These are phyloP conservation scores for Australoheros scitulus DNA, from an alignment of 2,113 vertebrate genomes.

Conservation along the genomic window DNA sequence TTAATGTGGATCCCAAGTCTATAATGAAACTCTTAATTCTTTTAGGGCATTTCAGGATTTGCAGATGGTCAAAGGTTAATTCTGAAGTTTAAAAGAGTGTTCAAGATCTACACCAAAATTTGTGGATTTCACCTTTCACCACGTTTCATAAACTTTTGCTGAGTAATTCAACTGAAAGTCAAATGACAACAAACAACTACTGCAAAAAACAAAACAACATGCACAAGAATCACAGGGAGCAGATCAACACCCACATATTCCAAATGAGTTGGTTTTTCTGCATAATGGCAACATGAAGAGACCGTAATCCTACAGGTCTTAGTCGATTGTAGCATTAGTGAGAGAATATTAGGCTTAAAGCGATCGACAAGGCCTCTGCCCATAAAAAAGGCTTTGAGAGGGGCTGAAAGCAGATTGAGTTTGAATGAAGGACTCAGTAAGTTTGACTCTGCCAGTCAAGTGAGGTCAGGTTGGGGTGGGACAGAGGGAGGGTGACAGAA, in stretches of 20 bases:
- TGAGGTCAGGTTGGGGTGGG: conserved; percentile 60
- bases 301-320: conserved; percentile 36
- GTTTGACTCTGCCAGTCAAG: conserved; percentile 51
- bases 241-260: conserved; percentile 18
- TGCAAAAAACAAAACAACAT: neutral
- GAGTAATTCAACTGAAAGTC: neutral
- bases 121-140: no score
- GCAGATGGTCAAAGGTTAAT: no score
- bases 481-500: neutral
- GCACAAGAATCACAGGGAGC: neutral
- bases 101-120: neutral
- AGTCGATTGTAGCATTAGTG: conserved; percentile 42
- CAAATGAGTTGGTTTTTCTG: neutral
- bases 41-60: neutral
- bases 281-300: conserved; percentile 44
- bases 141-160: neutral
- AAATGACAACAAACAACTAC: neutral
- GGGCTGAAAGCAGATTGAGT: conserved; percentile 73
- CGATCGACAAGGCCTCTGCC: conserved; percentile 37
- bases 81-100: no score
- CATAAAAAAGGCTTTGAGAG: conserved; percentile 57
- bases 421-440: conserved; percentile 62
- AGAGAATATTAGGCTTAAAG: conserved; percentile 52
- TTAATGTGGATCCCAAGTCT: rapidly evolving
- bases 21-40: neutral